These are phyloP conservation scores for Thalassoma bifasciatum DNA, from an alignment of 2,113 vertebrate genomes.

Conservation along the genomic window DNA sequence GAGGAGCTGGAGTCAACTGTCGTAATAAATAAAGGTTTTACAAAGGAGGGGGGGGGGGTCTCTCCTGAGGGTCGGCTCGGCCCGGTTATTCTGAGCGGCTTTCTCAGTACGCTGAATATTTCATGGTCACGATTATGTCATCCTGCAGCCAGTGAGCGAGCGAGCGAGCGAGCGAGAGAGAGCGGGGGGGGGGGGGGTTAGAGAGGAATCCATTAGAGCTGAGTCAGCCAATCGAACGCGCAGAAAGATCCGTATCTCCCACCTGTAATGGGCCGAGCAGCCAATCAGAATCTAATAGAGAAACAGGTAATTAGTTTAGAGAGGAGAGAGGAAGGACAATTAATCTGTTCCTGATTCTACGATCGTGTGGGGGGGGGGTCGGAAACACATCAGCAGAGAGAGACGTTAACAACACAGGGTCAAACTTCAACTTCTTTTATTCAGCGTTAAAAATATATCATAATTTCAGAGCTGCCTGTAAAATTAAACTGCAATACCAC, in stretches of 20 bases:
- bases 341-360: too few species aligned
- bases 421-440: too few species aligned
- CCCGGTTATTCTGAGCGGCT: constrained; percentile 48
- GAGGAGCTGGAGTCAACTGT: constrained; percentile 4
- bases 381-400: not conserved
- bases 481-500: too few species aligned
- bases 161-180: too few species aligned
- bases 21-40: constrained; percentile 32
- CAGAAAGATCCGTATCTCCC: constrained; percentile 55
- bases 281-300: constrained; percentile 69
- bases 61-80: constrained; percentile 39
- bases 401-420: too few species aligned
- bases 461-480: too few species aligned
- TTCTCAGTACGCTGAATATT: constrained; percentile 59
- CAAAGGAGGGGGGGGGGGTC: not conserved
- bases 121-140: constrained; percentile 67
- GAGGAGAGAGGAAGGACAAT: constrained; percentile 55
- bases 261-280: constrained; percentile 32
- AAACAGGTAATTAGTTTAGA: constrained; percentile 67
- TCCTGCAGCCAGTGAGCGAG: constrained; percentile 18
- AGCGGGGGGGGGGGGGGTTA: too few species aligned
- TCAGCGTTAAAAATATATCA: too few species aligned
- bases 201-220: constrained; percentile 57
- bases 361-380: too few species aligned
- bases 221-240: constrained; percentile 54